A percentile compares a stretch with the other conserved stretches of the same genome.
Conservation (phyloP, 2,797 vertebrate genomes). For the Eospalax fontanierii region DNA sequence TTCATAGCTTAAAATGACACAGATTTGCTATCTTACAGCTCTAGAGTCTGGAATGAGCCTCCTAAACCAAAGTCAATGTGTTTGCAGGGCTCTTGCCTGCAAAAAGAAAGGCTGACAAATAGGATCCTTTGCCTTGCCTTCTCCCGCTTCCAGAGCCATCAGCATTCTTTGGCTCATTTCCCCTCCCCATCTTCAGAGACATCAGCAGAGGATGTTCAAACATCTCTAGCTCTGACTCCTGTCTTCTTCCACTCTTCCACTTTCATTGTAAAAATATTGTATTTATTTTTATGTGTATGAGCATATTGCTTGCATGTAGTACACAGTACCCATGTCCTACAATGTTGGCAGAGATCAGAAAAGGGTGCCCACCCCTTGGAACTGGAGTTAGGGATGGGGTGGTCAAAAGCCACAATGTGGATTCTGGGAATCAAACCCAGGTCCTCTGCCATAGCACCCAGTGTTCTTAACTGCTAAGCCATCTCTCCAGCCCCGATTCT, state of each 20-base stretch:
- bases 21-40: not conserved
- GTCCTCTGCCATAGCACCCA: too few relatives aligned
- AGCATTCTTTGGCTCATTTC: not conserved
- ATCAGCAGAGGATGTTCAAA: accelerated
- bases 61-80: not conserved
- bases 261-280: too few relatives aligned
- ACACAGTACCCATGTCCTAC: too few relatives aligned
- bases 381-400: too few relatives aligned
- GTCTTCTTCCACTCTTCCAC: not conserved
- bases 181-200: not conserved
- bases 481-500: too few relatives aligned
- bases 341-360: too few relatives aligned
- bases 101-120: not conserved
- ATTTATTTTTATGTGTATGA: too few relatives aligned
- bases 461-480: too few relatives aligned
- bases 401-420: too few relatives aligned
- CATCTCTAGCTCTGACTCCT: not conserved
- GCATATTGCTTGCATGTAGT: too few relatives aligned
- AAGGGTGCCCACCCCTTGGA: too few relatives aligned
- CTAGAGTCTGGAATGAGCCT: not conserved
- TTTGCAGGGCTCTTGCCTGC: not conserved
- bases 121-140: not conserved
- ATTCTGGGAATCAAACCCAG: too few relatives aligned
- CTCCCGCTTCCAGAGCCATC: not conserved
- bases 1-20: not conserved